A percentile compares a stretch with the other conserved stretches of the same genome.
These are phyloP conservation scores for Perca flavescens DNA, from an alignment of 2,113 vertebrate species.

Conservation along the genomic window DNA sequence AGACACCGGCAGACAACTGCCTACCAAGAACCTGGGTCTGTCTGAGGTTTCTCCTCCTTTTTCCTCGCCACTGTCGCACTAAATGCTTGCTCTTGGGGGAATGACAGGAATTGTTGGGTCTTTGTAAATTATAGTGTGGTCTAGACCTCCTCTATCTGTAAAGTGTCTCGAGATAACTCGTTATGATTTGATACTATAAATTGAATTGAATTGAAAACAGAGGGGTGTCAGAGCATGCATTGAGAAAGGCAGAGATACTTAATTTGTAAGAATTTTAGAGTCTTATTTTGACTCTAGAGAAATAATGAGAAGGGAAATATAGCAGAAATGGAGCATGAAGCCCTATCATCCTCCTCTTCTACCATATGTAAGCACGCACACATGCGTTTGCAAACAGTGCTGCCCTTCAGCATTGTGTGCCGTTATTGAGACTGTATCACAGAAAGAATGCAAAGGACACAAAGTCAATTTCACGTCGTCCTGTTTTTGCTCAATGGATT, in stretches of 20 bases:
- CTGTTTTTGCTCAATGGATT: conserved; percentile 26
- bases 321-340: conserved; percentile 57
- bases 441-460: conserved; percentile 38
- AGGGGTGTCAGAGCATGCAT: neutral
- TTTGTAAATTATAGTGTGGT: too few species aligned
- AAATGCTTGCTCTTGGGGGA: too few species aligned
- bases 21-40: too few species aligned
- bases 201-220: neutral
- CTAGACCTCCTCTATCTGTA: too few species aligned
- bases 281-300: conserved; percentile 52
- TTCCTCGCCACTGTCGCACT: too few species aligned
- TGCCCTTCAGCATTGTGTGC: conserved; percentile 28
- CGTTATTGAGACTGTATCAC: conserved; percentile 18
- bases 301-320: conserved; percentile 64
- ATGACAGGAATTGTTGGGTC: too few species aligned
- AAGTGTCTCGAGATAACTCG: too few species aligned
- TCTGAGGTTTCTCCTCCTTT: too few species aligned
- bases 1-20: too few species aligned
- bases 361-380: neutral
- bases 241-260: neutral
- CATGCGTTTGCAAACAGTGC: neutral
- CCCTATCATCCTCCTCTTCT: conserved; percentile 8
- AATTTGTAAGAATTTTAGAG: conserved; percentile 34
- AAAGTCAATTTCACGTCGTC: conserved; percentile 43
- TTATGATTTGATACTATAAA: too few species aligned